These are phyloP conservation scores for Argynnis bischoffii DNA, from an alignment of 2,888 invertebrate species.

Conservation along the genomic window DNA sequence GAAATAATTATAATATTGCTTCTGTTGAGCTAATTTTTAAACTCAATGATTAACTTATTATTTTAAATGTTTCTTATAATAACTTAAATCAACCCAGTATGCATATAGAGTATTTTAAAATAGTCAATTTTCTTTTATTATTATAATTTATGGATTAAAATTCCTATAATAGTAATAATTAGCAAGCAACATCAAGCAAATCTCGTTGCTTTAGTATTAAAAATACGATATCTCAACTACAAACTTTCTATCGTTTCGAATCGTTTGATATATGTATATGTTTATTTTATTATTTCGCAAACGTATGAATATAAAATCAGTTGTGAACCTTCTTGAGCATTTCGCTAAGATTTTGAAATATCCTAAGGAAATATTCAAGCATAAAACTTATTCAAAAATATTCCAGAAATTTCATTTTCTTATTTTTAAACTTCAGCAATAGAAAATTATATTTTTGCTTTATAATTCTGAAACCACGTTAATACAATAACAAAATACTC, in stretches of 20 bases:
- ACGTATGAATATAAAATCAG: conserved; percentile 30
- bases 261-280: conserved; percentile 21
- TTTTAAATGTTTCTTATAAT: no score
- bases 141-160: background rate
- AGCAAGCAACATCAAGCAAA: background rate
- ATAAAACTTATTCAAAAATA: no score
- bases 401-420: no score
- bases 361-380: conserved; percentile 9
- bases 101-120: background rate
- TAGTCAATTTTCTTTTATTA: background rate
- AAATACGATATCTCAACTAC: conserved; percentile 16
- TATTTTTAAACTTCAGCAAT: no score
- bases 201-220: conserved; percentile 12
- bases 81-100: no score
- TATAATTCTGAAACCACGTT: no score
- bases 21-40: no score
- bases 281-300: conserved; percentile 27
- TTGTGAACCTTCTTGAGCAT: conserved; percentile 20
- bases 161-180: background rate
- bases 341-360: conserved; percentile 9
- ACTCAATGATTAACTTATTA: no score
- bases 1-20: no score
- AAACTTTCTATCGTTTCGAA: conserved; percentile 16
- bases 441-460: no score
- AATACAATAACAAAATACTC: no score